phyloP scores from a whole-genome alignment of 2,797 vertebrate genomes.

The Esox lucius region DNA sequence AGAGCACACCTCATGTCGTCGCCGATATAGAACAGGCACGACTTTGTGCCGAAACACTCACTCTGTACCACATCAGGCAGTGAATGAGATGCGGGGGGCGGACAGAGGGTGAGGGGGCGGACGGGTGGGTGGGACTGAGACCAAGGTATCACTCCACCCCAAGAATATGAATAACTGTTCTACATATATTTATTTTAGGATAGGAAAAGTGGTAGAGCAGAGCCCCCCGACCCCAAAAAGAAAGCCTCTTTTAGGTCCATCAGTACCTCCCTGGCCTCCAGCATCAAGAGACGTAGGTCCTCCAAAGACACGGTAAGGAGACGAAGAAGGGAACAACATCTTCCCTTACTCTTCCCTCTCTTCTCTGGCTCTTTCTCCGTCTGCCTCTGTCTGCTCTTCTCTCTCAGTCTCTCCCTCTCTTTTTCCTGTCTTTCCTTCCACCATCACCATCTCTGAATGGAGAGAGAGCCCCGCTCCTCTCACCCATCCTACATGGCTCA shows the following conservation, averaged over 20 bases:
- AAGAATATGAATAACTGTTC: slow-evolving; percentile 59
- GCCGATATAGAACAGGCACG: slow-evolving; percentile 52
- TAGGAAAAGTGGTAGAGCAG: slow-evolving; percentile 99
- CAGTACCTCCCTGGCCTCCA: slow-evolving; percentile 91
- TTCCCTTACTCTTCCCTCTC: slow-evolving; percentile 4
- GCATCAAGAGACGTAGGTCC: slow-evolving; percentile 97
- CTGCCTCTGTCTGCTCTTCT: slow-evolving; percentile 63
- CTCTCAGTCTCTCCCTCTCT: slow-evolving; percentile 43
- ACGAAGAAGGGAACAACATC: slow-evolving; percentile 66
- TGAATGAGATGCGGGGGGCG: slow-evolving; percentile 40
- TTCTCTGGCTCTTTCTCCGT: slow-evolving; percentile 57
- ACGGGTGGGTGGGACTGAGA: slow-evolving; percentile 58
- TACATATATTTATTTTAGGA: slow-evolving; percentile 91
- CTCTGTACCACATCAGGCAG: slow-evolving; percentile 41
- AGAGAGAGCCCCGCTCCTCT: slow-evolving; percentile 58
- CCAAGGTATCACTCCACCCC: slow-evolving; percentile 59
- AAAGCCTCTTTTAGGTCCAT: slow-evolving; percentile 99
- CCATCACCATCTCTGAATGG: slow-evolving; percentile 58
- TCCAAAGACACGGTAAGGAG: slow-evolving; percentile 97
- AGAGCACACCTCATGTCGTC: slow-evolving; percentile 57
- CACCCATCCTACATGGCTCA: slow-evolving; percentile 60
- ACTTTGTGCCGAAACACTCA: slow-evolving; percentile 51
- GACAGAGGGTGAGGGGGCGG: slow-evolving; percentile 33
- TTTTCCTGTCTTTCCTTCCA: slow-evolving; percentile 66
- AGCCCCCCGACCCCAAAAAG: slow-evolving; percentile 90